Percentiles rank a stretch among this genome's conserved stretches.
phyloP scores from a whole-genome alignment of 2,797 vertebrate species.

The Acomys russatus region DNA sequence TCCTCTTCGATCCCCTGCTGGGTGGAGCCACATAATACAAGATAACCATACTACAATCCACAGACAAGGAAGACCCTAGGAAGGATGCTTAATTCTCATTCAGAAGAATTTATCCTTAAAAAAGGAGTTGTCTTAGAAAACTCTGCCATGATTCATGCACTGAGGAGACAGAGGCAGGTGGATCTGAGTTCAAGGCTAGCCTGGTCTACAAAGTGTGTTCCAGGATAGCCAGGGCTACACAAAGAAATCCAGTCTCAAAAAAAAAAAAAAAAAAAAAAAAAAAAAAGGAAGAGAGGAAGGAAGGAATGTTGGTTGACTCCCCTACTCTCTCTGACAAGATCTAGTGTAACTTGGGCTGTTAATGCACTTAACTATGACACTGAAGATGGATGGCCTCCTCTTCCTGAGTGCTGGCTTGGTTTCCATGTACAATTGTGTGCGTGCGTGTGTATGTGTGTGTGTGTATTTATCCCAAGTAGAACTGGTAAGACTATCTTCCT shows the following conservation, averaged over 20 bases:
- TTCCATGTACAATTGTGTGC: slow-evolving; percentile 45
- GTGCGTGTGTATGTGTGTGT: too few species aligned
- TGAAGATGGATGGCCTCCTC: neutral
- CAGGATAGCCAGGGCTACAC: neutral
- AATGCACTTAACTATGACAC: neutral
- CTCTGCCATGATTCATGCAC: neutral
- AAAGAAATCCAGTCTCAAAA: neutral
- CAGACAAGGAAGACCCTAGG: too few species aligned
- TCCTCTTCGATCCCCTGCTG: too few species aligned
- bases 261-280: neutral
- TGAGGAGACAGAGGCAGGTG: neutral
- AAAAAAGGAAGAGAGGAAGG: too few species aligned
- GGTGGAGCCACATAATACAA: too few species aligned
- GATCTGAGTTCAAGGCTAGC: neutral
- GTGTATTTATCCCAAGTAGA: slow-evolving; percentile 26
- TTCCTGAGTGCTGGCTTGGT: neutral
- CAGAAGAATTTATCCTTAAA: too few species aligned
- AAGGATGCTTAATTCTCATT: neutral
- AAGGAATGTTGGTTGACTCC: neutral
- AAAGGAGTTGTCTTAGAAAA: neutral
- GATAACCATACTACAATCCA: too few species aligned
- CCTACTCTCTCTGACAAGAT: neutral
- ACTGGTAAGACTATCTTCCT: slow-evolving; percentile 50
- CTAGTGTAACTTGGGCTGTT: neutral
- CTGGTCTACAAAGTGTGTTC: neutral